Conservation (phyloP, 2,888 invertebrate species). For the Drosophila paranaensis region DNA sequence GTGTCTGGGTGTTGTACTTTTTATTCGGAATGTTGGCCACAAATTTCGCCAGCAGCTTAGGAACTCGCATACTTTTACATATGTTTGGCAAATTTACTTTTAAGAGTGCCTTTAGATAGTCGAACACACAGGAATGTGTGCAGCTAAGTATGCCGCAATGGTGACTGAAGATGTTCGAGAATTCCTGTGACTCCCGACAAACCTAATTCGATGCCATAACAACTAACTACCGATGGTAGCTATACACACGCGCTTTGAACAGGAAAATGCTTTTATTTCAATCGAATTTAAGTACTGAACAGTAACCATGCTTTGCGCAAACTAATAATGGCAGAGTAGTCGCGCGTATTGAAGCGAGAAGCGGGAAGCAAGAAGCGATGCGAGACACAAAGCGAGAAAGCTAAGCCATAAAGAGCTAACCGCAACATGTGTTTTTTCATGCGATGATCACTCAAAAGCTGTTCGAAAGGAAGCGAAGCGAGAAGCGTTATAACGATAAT, state of each 20-base stretch:
- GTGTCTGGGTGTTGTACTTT: constrained; percentile 10
- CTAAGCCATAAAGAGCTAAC: constrained; percentile 15
- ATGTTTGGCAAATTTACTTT: constrained; percentile 26
- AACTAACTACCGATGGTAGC: neutral
- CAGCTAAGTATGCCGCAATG: neutral
- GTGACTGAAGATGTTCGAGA: neutral
- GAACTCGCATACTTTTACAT: constrained; percentile 36
- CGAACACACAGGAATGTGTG: constrained; percentile 8
- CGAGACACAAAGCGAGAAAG: constrained; percentile 10
- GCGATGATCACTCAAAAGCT: constrained; percentile 10
- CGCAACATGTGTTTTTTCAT: constrained; percentile 5
- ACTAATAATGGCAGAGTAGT: constrained; percentile 9
- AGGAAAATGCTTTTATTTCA: constrained; percentile 4
- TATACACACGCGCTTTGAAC: neutral
- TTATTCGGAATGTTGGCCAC: constrained; percentile 40
- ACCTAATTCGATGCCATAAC: neutral
- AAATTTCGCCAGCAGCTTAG: constrained; percentile 52
- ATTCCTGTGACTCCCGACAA: constrained; percentile 2
- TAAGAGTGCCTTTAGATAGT: constrained; percentile 11
- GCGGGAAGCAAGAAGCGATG: constrained; percentile 20
- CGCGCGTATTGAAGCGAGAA: constrained; percentile 9
- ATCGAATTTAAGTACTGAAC: constrained; percentile 1
- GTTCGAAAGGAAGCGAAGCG: constrained; percentile 10
- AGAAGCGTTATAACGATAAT: constrained; percentile 3
- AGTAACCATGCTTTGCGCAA: constrained; percentile 2